A percentile compares a stretch with the other conserved stretches of the same genome.
Evolutionary conservation across 1,140 invertebrate species (phyloP).

Genomic region (Elysia chlorotica): DNA sequence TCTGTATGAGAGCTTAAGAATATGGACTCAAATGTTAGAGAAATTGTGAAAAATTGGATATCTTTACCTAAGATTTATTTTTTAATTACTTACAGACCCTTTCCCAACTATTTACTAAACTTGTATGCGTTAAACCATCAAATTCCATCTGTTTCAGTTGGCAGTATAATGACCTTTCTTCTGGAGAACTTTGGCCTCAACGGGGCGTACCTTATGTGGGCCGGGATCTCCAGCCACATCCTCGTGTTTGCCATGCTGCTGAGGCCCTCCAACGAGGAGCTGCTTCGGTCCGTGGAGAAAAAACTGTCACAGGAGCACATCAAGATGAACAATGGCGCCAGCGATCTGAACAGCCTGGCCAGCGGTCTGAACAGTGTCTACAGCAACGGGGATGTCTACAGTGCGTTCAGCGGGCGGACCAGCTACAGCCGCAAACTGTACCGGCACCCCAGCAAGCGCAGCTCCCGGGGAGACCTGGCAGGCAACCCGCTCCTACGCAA

Average conservation of each 20-base stretch:
- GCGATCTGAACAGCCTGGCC: neutral
- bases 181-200: neutral
- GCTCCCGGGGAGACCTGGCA: neutral
- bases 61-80: no score
- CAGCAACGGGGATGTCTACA: neutral
- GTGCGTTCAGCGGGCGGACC: neutral
- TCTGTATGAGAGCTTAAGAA: neutral
- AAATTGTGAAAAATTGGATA: neutral
- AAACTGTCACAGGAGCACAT: neutral
- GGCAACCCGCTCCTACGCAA: constrained; percentile 4
- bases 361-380: constrained; percentile 19
- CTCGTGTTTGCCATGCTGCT: constrained; percentile 5
- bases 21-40: neutral
- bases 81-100: no score
- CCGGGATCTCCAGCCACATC: neutral
- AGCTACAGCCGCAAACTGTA: no score
- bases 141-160: neutral
- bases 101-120: no score
- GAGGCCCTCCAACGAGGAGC: constrained; percentile 10
- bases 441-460: neutral
- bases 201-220: constrained; percentile 17
- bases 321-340: neutral
- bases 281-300: constrained; percentile 1
- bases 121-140: neutral
- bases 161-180: neutral